Base-by-base conservation (phyloP, 2,888 invertebrate species). In the Escarpia spicata region DNA sequence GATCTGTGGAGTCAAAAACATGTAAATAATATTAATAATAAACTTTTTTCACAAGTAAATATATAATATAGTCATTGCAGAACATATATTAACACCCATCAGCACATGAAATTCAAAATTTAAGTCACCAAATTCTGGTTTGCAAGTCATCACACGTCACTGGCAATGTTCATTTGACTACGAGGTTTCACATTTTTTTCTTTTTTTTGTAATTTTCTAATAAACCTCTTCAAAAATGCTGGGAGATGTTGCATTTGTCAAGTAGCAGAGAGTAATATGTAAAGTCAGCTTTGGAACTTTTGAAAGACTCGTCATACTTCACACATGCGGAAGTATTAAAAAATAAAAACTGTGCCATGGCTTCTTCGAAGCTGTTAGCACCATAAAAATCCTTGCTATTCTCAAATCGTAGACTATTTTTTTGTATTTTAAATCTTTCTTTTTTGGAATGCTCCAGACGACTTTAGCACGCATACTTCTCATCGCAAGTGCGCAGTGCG, bases 311-410 rank as follows among this genome's bases (percentile, higher is more conserved):
- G 58, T 89, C 91, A 91, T 92, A 90, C 92, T 92, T 91, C 92
- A 91, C 91, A 90, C 92, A 91, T 91, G 91, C 92, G 92, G 93
- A 93, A 93, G 92, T 93, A 93, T 52, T 92, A 93, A 93, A 93
- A 93, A 93, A 92, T 92, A 93, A 93, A 92, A 44, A 37, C 91
- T 93, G 92, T 93, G 93, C 93, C 92, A 92, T 93, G 93, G 92
- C 93, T 93, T 93, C 93, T 93, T 93, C 90, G 93, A 93, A 93
- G 93, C 92, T 92, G 93, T 92, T 93, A 93, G 93, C 93, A 93
- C 93, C 93, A 93, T 93, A 91, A 92, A 93, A 92, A 91, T 92
- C 91, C 91, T 93, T 93, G 90, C 92, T 91, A 43, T 91, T 91
- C 44, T 91, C 44, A 44, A 43, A 91, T 31, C 26, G 75, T 75